These are phyloP conservation scores for Rhogogaster chlorosoma DNA, from an alignment of 2,888 invertebrate genomes.

Conservation along the genomic window DNA sequence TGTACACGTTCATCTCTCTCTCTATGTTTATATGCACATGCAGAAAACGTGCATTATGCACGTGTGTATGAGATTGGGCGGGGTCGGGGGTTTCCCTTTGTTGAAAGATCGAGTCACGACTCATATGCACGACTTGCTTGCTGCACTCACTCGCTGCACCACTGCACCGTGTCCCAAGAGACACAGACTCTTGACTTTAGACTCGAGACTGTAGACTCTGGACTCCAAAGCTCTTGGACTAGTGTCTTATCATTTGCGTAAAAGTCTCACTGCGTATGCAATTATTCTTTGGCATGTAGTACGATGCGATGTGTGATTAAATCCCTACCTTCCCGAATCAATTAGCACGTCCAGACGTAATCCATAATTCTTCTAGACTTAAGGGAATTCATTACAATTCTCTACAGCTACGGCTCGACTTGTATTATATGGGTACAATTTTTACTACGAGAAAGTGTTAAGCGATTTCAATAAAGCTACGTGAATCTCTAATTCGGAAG, in stretches of 20 bases:
- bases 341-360: neutral
- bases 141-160: conserved; percentile 12
- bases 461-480: no score
- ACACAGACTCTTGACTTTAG: conserved; percentile 7
- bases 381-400: no score
- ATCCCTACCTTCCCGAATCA: neutral
- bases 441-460: no score
- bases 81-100: conserved; percentile 44
- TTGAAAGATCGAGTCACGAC: conserved; percentile 47
- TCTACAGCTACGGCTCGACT: no score
- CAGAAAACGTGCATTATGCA: neutral
- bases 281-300: neutral
- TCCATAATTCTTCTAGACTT: no score
- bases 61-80: conserved; percentile 1
- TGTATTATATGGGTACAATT: no score
- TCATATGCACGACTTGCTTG: neutral
- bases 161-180: neutral
- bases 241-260: neutral
- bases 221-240: neutral
- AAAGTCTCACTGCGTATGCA: neutral
- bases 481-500: no score
- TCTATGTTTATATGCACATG: neutral
- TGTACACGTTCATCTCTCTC: neutral
- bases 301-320: neutral
- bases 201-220: neutral